phyloP scores from a whole-genome alignment of 2,888 invertebrate genomes.

The Euplexia lucipara region DNA sequence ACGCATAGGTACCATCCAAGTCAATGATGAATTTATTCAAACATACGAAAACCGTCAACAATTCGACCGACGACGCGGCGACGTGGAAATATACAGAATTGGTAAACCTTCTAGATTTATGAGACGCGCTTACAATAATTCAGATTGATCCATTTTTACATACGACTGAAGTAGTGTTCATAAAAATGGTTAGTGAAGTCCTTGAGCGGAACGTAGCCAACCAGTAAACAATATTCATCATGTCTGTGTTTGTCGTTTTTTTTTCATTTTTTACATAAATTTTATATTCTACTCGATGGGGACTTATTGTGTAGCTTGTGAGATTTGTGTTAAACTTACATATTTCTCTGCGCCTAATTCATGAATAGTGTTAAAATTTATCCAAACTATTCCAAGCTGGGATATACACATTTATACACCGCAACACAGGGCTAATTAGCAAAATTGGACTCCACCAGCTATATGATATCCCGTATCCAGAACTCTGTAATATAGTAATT shows the following conservation, averaged over 20 bases:
- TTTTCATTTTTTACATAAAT: neutral
- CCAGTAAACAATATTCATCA: constrained; percentile 10
- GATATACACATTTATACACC: too few species aligned
- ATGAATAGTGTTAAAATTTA: neutral
- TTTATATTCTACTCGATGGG: neutral
- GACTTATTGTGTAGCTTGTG: neutral
- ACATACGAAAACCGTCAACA: constrained; percentile 5
- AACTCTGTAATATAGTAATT: too few species aligned
- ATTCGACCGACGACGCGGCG: too few species aligned
- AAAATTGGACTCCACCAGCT: too few species aligned
- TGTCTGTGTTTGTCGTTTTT: neutral
- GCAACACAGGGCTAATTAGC: too few species aligned
- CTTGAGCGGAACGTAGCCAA: constrained; percentile 7
- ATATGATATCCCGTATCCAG: too few species aligned
- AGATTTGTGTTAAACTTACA: neutral
- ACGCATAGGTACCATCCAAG: neutral
- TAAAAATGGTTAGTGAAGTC: constrained; percentile 5
- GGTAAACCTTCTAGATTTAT: constrained; percentile 28
- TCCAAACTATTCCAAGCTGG: too few species aligned
- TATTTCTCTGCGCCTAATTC: neutral
- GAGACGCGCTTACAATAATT: neutral
- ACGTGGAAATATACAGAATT: constrained; percentile 14
- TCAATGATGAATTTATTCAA: constrained; percentile 16
- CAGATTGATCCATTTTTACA: constrained; percentile 17
- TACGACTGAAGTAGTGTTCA: neutral